Base-by-base conservation (phyloP, 2,888 invertebrate genomes). In the Chamaedrilus cognettii region DNA sequence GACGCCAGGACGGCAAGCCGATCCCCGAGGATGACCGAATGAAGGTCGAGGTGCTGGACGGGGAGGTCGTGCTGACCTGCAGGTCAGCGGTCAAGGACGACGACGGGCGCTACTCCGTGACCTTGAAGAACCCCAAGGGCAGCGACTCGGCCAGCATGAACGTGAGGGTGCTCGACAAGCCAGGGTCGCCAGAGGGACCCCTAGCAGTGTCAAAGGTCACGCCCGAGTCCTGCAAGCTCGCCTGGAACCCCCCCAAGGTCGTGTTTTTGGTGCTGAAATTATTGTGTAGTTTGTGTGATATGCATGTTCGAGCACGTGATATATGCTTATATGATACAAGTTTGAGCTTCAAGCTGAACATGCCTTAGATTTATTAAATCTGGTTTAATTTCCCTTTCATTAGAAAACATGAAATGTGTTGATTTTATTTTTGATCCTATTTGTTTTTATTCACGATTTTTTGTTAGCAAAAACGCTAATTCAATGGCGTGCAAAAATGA, bases 131-230 rank as follows among this genome's bases (percentile, higher is more conserved):
- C 85, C 89, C 88, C 72, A 93, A 93, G 77, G 98, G 98, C 26
- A 91, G 91, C 1, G 97, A 98, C 82, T 91, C 93, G 5, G 94
- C 92, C 31, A 89, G 92, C 35, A 93, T 97, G 86, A 91, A 92
- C 85, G 96, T 90, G 30, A 83, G 87, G 34, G 89, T 90, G 61
- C 88, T 89, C 3, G 71, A 69, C 59, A 71, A 65, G 79, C 97
- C 97, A 34, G 89, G 90, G 35, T 90, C 91, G 68, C 96, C 97
- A 2, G 90, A 91, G 81, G 97, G 94, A 33, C 97, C 98, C 26
- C 87, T 99, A 63, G 93, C 93, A 76, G 91, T 92, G 0, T 91
- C 89, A 50, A 96, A 97, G 79, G 91, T 97, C 76, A 96, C 96
- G 1, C 96, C 97, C 0, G 97, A 98, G 82, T 93, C 94, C 0